Evolutionary conservation across 2,888 invertebrate species (phyloP), one percentile per base, ranked within the genome.

Genomic region (Timema podura): DNA sequence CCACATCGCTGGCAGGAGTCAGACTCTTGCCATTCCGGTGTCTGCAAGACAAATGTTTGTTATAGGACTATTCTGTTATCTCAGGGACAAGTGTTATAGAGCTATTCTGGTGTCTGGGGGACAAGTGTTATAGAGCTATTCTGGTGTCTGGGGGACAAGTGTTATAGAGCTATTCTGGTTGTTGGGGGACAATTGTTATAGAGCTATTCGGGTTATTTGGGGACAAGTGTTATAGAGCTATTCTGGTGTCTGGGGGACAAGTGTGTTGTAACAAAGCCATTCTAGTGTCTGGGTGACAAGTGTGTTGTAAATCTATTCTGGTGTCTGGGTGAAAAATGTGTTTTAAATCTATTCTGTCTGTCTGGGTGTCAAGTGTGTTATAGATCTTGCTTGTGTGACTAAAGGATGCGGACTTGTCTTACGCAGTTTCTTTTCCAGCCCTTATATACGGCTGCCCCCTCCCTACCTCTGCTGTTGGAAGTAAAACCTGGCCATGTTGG

Each of bases 1-100:
- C 91, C 90, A 81, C 99, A 99, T 71, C 95, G 86, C 85, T 98
- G 92, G 81, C 99, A 99, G 59, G 90, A 86, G 81, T 98, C 98
- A 59, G 94, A 91, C 79, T 98, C 97, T 74, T 89, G 88, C 99
- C 99, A 99, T 73, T 91, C 91, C 13, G 98, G 97, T 0, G 97
- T 97, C 87, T 88, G 76, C 11, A 64, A 65, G 16, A 68, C n/a
- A 48, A 47, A 49, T 15, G 5, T 9, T 51, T 66, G 2, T 11
- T 15, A 30, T 30, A 30, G 30, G 30, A 3, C 30, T 30, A 30
- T 30, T 30, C 11, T 8, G 15, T 10, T 9, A 44, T 15, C 15
- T 64, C 46, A 2, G n/a, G 44, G n/a, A 9, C 10, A 7, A 7
- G 30, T 7, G 7, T 15, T 15, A 8, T 15, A 11, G n/a, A 8